Evolutionary conservation across 2,113 vertebrate genomes (phyloP).

Genomic region (Cheilinus undulatus): DNA sequence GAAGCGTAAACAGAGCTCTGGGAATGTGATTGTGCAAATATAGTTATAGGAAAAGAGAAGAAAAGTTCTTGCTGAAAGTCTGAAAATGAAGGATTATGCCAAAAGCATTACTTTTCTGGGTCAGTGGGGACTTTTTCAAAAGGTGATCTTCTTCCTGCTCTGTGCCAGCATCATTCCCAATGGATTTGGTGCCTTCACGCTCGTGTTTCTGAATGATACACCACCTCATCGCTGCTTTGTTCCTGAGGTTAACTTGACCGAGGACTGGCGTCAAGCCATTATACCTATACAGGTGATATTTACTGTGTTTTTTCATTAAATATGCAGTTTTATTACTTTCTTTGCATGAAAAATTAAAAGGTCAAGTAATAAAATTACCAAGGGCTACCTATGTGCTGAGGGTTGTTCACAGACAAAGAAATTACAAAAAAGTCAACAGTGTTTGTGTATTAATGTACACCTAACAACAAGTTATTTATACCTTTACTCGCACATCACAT

Average conservation of each 20-base stretch:
- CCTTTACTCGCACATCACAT: no score
- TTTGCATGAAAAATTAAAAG: no score
- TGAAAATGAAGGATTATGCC: conserved; percentile 79
- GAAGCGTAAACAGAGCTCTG: not conserved
- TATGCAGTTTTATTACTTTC: no score
- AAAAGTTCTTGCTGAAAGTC: not conserved
- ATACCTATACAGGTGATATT: conserved; percentile 62
- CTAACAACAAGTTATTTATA: no score
- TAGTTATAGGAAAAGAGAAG: not conserved
- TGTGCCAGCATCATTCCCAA: conserved; percentile 67
- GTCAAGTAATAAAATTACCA: no score
- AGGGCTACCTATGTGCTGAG: no score
- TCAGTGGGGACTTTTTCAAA: conserved; percentile 83
- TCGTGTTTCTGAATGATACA: conserved; percentile 66
- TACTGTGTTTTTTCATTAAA: no score
- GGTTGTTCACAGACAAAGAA: no score
- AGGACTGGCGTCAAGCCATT: conserved; percentile 52
- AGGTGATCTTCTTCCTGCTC: conserved; percentile 70
- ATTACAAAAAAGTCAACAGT: no score
- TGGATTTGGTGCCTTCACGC: conserved; percentile 57
- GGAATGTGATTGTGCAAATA: not conserved
- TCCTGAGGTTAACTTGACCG: conserved; percentile 64
- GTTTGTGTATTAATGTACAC: no score
- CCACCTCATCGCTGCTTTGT: conserved; percentile 70
- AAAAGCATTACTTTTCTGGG: conserved; percentile 75